A percentile compares a stretch with the other conserved stretches of the same genome.
Evolutionary conservation across 2,888 invertebrate species (phyloP).

Genomic region (Punctoribates punctum): DNA sequence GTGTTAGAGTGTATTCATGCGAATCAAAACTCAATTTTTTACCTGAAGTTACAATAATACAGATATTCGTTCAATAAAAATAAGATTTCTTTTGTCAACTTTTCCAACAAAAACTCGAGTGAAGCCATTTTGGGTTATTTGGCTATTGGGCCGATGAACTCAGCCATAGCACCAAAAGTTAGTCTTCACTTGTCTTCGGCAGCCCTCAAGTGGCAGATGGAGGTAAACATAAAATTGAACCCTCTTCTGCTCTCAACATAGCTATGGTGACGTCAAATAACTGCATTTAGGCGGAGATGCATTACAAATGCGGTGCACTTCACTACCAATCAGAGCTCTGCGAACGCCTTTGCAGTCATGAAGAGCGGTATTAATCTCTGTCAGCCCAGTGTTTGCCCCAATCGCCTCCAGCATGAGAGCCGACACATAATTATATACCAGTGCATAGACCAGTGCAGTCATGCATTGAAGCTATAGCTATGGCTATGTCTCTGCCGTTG

Average conservation of each 20-base stretch:
- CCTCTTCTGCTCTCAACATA: background rate
- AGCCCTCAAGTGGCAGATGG: conserved; percentile 36
- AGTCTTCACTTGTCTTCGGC: conserved; percentile 4
- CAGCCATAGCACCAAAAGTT: background rate
- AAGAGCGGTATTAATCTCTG: background rate
- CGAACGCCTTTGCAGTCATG: conserved; percentile 23
- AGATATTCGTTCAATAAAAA: conserved; percentile 11
- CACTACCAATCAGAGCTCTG: background rate
- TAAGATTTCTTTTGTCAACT: conserved; percentile 29
- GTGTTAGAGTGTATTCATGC: conserved; percentile 12
- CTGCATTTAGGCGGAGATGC: conserved; percentile 33
- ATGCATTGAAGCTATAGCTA: too few species aligned
- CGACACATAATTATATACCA: conserved; percentile 27
- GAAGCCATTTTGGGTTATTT: conserved; percentile 37
- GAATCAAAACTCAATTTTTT: conserved; percentile 13
- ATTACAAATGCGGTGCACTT: conserved; percentile 35
- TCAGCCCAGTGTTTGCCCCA: background rate
- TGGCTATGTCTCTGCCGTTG: background rate
- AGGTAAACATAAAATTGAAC: conserved; percentile 32
- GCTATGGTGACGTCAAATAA: conserved; percentile 29
- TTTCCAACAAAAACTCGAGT: background rate
- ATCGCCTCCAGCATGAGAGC: conserved; percentile 16
- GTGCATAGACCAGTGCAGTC: background rate
- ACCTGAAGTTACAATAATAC: conserved; percentile 17
- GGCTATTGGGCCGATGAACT: conserved; percentile 31